Percentiles rank a stretch among this genome's conserved stretches.
Evolutionary conservation across 92 coral and sea anemone species (phyloP).

Genomic region (Scolanthus callimorphus): DNA sequence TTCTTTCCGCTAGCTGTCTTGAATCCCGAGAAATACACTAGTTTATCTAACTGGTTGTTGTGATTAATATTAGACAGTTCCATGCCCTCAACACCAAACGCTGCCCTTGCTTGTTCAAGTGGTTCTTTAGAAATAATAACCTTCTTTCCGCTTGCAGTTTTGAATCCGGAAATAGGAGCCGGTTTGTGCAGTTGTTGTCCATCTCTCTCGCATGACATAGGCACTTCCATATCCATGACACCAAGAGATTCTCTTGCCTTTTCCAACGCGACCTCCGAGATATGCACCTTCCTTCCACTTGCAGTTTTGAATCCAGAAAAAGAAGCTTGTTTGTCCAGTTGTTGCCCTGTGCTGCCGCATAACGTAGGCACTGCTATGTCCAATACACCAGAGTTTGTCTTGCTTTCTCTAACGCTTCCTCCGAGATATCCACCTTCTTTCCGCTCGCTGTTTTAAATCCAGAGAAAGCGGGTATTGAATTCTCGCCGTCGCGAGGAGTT

Average conservation of each 20-base stretch:
- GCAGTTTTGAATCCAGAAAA: constrained; percentile 65
- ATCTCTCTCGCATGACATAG: background rate
- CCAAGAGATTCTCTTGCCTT: constrained; percentile 35
- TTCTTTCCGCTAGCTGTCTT: constrained; percentile 13
- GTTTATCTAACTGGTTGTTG: too few relatives aligned
- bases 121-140: constrained; percentile 39
- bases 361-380: too few relatives aligned
- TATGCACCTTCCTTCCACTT: constrained; percentile 41
- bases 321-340: too few relatives aligned
- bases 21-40: constrained; percentile 13
- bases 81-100: too few relatives aligned
- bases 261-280: constrained; percentile 62
- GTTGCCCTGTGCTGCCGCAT: too few relatives aligned
- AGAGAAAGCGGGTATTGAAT: background rate
- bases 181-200: background rate
- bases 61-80: too few relatives aligned
- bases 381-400: too few relatives aligned
- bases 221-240: background rate
- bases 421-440: constrained; percentile 19
- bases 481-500: background rate
- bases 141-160: constrained; percentile 32
- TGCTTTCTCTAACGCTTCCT: constrained; percentile 33
- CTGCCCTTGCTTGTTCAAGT: constrained; percentile 26
- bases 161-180: constrained; percentile 10
- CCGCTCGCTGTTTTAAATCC: constrained; percentile 56